Evolutionary conservation across 2,888 invertebrate species (phyloP).

Genomic region (Cantharis flavilabris): DNA sequence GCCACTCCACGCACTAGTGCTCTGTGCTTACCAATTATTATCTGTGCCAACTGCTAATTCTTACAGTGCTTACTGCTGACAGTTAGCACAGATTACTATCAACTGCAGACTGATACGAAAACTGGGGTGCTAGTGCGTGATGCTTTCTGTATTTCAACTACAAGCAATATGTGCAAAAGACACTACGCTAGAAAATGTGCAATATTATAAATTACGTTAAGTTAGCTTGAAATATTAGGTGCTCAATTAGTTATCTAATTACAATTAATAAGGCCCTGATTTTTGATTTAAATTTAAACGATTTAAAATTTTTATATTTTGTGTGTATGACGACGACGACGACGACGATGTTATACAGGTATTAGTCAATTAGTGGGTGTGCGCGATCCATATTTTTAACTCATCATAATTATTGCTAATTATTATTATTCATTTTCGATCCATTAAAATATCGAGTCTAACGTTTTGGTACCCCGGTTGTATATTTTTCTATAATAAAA

Average conservation of each 20-base stretch:
- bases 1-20: slow-evolving; percentile 72
- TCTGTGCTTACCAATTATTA: slow-evolving; percentile 36
- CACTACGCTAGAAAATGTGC: slow-evolving; percentile 56
- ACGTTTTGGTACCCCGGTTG: background rate
- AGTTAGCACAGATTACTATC: slow-evolving; percentile 28
- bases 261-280: slow-evolving; percentile 20
- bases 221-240: slow-evolving; percentile 59
- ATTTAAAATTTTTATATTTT: background rate
- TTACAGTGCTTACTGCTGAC: slow-evolving; percentile 21
- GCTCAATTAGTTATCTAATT: slow-evolving; percentile 53
- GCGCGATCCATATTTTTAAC: background rate
- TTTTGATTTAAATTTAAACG: slow-evolving; percentile 14
- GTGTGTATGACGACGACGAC: background rate
- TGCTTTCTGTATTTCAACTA: slow-evolving; percentile 33
- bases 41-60: slow-evolving; percentile 28
- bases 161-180: slow-evolving; percentile 51
- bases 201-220: slow-evolving; percentile 56
- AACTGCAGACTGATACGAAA: slow-evolving; percentile 30
- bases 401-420: background rate
- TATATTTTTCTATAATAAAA: background rate
- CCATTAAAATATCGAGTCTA: background rate
- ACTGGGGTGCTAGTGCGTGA: slow-evolving; percentile 39
- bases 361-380: background rate
- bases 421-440: background rate
- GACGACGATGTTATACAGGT: background rate